These are phyloP conservation scores for Zoroaster sp. DNA, from an alignment of 53 echinoderm and acorn worm species.

Conservation along the genomic window DNA sequence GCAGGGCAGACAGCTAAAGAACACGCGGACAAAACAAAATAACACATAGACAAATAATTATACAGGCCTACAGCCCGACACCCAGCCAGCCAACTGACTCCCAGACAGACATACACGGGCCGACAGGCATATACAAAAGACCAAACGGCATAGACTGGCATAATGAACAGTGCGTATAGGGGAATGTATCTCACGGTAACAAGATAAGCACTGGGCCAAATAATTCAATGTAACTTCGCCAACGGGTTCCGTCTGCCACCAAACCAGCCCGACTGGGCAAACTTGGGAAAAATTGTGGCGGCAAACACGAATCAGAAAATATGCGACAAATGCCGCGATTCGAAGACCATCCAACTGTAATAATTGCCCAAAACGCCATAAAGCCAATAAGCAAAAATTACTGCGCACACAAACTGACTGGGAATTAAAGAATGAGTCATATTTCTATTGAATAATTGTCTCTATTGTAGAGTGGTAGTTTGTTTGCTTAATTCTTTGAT, in stretches of 20 bases:
- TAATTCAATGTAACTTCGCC: constrained; percentile 26
- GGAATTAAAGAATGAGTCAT: constrained; percentile 51
- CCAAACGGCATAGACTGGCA: not conserved
- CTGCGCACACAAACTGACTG: constrained; percentile 41
- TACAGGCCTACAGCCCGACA: not conserved
- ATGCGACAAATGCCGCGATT: constrained; percentile 27
- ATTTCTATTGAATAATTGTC: constrained; percentile 52
- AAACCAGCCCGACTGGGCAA: not conserved
- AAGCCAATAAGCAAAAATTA: constrained; percentile 41
- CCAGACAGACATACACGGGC: not conserved
- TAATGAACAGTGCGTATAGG: not conserved
- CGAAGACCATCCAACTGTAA: not conserved
- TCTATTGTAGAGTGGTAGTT: constrained; percentile 45
- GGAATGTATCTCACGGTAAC: not conserved
- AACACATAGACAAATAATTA: too few species aligned
- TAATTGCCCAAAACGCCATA: constrained; percentile 45
- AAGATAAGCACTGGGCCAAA: not conserved
- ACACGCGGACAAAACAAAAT: too few species aligned
- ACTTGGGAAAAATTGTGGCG: not conserved
- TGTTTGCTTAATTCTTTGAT: constrained; percentile 54
- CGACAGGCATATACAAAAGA: too few species aligned
- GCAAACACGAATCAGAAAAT: not conserved
- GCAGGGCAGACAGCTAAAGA: not conserved
- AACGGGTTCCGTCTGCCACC: not conserved
- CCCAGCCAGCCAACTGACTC: not conserved